Conservation (phyloP, 1,140 invertebrate species). For the Pogonognathellus flavescens region DNA sequence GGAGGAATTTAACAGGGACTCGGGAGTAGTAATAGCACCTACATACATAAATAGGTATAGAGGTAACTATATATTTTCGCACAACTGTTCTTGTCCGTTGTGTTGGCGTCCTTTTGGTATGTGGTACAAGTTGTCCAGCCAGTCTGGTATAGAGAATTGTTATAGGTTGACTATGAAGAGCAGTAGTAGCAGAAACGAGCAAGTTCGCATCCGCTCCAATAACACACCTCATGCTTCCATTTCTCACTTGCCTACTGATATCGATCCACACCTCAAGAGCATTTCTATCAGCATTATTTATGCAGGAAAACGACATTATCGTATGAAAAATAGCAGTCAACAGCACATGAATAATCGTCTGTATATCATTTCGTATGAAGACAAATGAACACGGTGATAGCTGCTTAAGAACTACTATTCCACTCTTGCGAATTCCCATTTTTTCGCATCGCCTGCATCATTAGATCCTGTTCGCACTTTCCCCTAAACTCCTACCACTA, state of each 20-base stretch:
- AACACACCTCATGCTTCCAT: constrained; percentile 49
- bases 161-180: neutral
- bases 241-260: constrained; percentile 57
- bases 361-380: constrained; percentile 63
- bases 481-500: neutral
- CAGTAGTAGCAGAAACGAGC: neutral
- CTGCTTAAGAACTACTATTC: constrained; percentile 45
- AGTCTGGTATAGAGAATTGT: too few relatives aligned
- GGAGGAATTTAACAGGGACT: too few relatives aligned
- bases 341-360: constrained; percentile 66
- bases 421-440: constrained; percentile 52
- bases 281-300: constrained; percentile 64
- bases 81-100: too few relatives aligned
- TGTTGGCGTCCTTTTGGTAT: too few relatives aligned
- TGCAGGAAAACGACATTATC: constrained; percentile 63
- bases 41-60: too few relatives aligned
- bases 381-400: constrained; percentile 65
- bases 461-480: constrained; percentile 33
- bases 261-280: constrained; percentile 57
- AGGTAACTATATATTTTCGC: too few relatives aligned
- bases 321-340: constrained; percentile 66
- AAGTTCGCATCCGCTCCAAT: constrained; percentile 9
- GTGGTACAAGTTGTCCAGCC: too few relatives aligned
- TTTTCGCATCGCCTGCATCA: constrained; percentile 42
- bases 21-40: too few relatives aligned